A percentile compares a stretch with the other conserved stretches of the same genome.
Conservation (phyloP, 2,888 invertebrate species). For the Leptopterna dolabrata region DNA sequence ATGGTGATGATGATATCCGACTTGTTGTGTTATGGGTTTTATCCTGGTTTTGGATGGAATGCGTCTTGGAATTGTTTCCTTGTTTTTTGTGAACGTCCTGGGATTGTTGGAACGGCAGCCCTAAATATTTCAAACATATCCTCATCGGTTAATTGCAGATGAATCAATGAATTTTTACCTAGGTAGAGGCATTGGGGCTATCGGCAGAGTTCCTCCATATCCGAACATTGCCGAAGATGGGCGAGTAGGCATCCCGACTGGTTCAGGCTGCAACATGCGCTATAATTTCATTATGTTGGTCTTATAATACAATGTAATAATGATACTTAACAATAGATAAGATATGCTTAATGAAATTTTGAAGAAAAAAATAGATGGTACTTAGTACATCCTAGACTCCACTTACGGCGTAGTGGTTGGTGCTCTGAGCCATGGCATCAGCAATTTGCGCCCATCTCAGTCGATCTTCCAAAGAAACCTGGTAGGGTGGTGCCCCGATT, state of each 20-base stretch:
- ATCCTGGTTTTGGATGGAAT: no score
- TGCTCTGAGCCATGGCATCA: constrained; percentile 85
- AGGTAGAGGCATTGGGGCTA: constrained; percentile 64
- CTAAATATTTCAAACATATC: no score
- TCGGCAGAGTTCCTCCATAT: constrained; percentile 71
- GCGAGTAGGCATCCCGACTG: constrained; percentile 71
- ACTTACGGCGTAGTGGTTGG: constrained; percentile 83
- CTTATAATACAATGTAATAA: background rate
- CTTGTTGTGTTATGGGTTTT: no score
- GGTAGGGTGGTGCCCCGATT: constrained; percentile 82
- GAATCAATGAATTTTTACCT: constrained; percentile 59
- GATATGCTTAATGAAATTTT: no score
- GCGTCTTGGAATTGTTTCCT: no score
- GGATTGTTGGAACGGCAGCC: no score
- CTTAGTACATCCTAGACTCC: no score
- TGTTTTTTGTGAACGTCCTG: no score
- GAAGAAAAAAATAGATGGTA: no score
- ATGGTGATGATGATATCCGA: no score
- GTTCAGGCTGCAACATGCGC: constrained; percentile 73
- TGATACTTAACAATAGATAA: no score
- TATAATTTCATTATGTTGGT: constrained; percentile 43
- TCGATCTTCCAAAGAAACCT: constrained; percentile 82
- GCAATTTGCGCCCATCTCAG: constrained; percentile 91
- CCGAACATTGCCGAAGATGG: constrained; percentile 88
- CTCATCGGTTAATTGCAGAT: no score